Evolutionary conservation across 2,888 invertebrate species (phyloP).

Genomic region (Tortricodes alternella): DNA sequence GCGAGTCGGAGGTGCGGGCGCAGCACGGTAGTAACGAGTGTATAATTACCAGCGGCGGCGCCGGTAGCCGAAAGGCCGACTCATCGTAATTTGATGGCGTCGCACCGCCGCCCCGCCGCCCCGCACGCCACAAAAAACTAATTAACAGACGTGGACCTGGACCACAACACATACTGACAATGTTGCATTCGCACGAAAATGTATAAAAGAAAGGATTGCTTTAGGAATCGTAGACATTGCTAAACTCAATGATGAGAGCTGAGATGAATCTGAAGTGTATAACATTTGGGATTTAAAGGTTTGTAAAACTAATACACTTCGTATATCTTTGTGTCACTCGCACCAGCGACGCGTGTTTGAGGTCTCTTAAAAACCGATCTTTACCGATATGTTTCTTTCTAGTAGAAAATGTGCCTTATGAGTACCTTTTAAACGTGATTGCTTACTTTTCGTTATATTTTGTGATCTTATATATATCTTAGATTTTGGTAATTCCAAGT

Average conservation of each 20-base stretch:
- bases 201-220: conserved; percentile 43
- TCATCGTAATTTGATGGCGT: conserved; percentile 83
- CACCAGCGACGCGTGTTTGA: too few relatives aligned
- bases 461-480: too few relatives aligned
- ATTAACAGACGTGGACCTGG: conserved; percentile 75
- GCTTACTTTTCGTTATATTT: too few relatives aligned
- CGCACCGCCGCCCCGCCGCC: conserved; percentile 69
- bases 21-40: conserved; percentile 82
- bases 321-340: too few relatives aligned
- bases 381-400: too few relatives aligned
- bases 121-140: conserved; percentile 74
- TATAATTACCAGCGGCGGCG: conserved; percentile 74
- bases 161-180: conserved; percentile 47
- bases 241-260: not conserved
- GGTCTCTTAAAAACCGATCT: too few relatives aligned
- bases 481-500: too few relatives aligned
- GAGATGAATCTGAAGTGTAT: not conserved
- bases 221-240: not conserved
- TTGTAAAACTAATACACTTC: too few relatives aligned
- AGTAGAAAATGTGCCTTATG: too few relatives aligned
- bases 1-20: conserved; percentile 43
- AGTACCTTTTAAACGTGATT: too few relatives aligned
- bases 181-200: conserved; percentile 64
- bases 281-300: too few relatives aligned
- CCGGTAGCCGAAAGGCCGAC: conserved; percentile 80